Conservation (phyloP, 1,140 invertebrate genomes). For the Drosophila kikkawai region DNA sequence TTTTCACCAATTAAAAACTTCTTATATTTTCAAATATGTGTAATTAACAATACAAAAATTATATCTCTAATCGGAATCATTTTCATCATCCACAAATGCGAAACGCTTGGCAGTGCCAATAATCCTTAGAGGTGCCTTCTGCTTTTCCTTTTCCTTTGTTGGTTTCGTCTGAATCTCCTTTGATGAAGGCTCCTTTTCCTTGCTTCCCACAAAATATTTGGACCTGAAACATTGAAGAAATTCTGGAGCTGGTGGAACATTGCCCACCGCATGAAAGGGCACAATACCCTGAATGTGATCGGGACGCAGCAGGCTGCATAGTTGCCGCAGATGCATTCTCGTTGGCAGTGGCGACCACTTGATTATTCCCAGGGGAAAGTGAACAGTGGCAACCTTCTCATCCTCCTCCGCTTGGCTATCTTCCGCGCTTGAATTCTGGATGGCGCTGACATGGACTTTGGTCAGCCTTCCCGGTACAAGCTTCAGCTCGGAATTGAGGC, state of each 20-base stretch:
- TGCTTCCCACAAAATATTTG: not conserved
- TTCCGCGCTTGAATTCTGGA: not conserved
- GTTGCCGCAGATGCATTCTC: slow-evolving; percentile 60
- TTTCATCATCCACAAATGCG: slow-evolving; percentile 8
- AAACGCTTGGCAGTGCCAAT: not conserved
- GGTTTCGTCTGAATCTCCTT: not conserved
- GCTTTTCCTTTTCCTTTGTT: not conserved
- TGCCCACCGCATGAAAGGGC: slow-evolving; percentile 28
- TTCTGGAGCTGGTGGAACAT: slow-evolving; percentile 29
- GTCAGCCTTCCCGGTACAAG: slow-evolving; percentile 10
- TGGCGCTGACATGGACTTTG: slow-evolving; percentile 10
- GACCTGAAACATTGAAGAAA: slow-evolving; percentile 48
- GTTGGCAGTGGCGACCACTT: slow-evolving; percentile 56
- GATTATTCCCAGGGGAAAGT: not conserved
- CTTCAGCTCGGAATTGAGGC: slow-evolving; percentile 21
- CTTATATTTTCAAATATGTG: no score
- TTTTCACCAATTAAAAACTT: no score
- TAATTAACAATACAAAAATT: no score
- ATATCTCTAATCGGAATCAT: not conserved
- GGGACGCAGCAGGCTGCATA: slow-evolving; percentile 62
- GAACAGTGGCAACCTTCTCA: not conserved
- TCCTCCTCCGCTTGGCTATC: not conserved
- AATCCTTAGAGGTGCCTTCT: not conserved
- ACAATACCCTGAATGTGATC: slow-evolving; percentile 58
- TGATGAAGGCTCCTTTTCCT: not conserved